These are phyloP conservation scores for Thumatha senex DNA, from an alignment of 2,888 invertebrate genomes.

Conservation along the genomic window DNA sequence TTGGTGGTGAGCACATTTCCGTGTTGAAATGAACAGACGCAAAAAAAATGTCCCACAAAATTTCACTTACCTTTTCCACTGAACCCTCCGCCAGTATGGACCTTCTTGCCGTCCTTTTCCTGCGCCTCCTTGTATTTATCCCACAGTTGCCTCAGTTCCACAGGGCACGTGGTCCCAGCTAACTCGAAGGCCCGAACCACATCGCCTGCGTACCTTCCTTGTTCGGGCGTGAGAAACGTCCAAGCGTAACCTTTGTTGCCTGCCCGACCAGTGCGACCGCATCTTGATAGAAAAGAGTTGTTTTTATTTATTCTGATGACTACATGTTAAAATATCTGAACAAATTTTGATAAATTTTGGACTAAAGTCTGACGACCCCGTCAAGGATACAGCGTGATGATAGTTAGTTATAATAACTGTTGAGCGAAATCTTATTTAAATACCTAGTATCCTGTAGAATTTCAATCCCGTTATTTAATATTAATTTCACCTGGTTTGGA, in stretches of 20 bases:
- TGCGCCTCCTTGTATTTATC: conserved; percentile 94
- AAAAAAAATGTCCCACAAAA: too few relatives aligned
- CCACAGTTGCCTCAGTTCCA: conserved; percentile 91
- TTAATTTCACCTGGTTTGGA: too few relatives aligned
- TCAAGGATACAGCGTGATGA: too few relatives aligned
- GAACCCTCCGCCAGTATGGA: conserved; percentile 96
- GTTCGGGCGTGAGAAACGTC: conserved; percentile 98
- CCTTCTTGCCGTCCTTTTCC: conserved; percentile 95
- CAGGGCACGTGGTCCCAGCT: conserved; percentile 90
- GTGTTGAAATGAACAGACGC: too few relatives aligned
- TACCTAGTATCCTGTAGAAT: too few relatives aligned
- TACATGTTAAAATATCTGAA: neutral
- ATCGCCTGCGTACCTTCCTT: conserved; percentile 97
- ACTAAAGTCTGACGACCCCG: too few relatives aligned
- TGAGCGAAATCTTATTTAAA: too few relatives aligned
- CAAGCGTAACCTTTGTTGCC: conserved; percentile 99
- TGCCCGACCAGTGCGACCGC: conserved; percentile 94
- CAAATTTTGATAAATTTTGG: too few relatives aligned
- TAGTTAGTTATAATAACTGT: too few relatives aligned
- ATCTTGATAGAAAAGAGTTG: conserved; percentile 77
- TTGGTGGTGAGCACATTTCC: too few relatives aligned
- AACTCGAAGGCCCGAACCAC: conserved; percentile 95
- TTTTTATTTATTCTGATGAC: neutral
- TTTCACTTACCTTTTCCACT: conserved; percentile 89
- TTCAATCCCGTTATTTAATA: too few relatives aligned